A percentile compares a stretch with the other conserved stretches of the same genome.
Conservation (phyloP, 2,797 vertebrate species). For the Gallinago stenura region DNA sequence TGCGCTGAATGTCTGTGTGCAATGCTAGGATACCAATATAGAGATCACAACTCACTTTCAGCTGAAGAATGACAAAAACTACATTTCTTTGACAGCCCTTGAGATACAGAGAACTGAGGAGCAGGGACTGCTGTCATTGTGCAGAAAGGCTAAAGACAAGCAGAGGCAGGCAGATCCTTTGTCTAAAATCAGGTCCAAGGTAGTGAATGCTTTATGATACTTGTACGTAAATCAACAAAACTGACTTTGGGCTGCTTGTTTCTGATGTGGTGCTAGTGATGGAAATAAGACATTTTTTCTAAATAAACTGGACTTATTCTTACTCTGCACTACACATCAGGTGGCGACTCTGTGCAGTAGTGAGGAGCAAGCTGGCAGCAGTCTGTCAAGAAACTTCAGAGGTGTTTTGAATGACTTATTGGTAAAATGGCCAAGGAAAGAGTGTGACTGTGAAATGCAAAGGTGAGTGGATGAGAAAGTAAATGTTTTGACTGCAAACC, state of each 20-base stretch:
- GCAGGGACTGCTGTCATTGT: fast-evolving
- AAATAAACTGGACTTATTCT: not conserved
- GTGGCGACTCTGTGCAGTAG: not conserved
- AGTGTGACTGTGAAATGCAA: not conserved
- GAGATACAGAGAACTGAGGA: not conserved
- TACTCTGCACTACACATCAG: not conserved
- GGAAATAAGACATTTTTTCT: not conserved
- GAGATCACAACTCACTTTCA: not conserved
- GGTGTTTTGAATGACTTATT: not conserved
- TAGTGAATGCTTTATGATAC: not conserved
- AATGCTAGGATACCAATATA: not conserved
- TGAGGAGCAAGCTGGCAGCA: not conserved
- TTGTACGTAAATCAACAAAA: not conserved
- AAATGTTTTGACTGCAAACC: not conserved
- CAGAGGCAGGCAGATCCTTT: not conserved
- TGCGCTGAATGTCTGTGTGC: not conserved
- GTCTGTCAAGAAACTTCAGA: not conserved
- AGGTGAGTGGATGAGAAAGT: not conserved
- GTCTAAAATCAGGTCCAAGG: not conserved
- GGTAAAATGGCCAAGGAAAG: not conserved
- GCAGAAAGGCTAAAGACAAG: not conserved
- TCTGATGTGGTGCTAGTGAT: not conserved
- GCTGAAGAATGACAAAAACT: not conserved
- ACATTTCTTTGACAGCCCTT: not conserved
- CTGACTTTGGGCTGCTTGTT: not conserved